Percentiles rank a stretch among this genome's conserved stretches.
These are phyloP conservation scores for Atethmia centrago DNA, from an alignment of 2,888 invertebrate species.

Conservation along the genomic window DNA sequence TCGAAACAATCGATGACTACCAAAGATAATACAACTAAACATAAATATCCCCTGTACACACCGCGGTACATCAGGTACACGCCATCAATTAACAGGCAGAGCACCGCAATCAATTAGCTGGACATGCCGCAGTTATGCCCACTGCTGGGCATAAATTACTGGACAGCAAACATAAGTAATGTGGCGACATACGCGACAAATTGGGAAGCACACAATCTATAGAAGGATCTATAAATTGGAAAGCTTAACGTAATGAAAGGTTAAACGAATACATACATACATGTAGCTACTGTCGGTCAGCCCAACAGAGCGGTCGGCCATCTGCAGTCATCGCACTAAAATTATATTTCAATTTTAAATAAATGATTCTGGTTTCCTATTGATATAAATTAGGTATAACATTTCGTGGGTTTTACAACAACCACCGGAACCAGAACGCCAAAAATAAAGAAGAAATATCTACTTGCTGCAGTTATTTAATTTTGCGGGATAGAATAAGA, in stretches of 20 bases:
- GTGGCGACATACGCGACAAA: slow-evolving; percentile 48
- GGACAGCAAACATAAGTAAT: slow-evolving; percentile 37
- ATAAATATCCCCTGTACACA: slow-evolving; percentile 42
- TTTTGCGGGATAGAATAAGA: no score
- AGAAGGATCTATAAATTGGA: slow-evolving; percentile 30
- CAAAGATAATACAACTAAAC: slow-evolving; percentile 37
- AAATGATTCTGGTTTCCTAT: no score
- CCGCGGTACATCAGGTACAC: slow-evolving; percentile 2
- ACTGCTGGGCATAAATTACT: slow-evolving; percentile 55
- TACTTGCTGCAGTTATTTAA: no score
- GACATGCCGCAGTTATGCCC: slow-evolving; percentile 45
- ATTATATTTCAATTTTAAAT: no score
- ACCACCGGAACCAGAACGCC: no score
- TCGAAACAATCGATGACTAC: slow-evolving; percentile 47
- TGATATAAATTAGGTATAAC: no score
- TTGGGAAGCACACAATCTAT: slow-evolving; percentile 41
- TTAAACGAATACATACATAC: neutral
- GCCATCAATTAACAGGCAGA: slow-evolving; percentile 40
- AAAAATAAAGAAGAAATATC: no score
- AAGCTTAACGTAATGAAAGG: slow-evolving; percentile 3
- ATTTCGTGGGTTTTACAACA: no score
- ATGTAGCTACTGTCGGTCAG: neutral
- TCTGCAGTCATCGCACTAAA: no score
- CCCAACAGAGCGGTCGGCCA: no score
- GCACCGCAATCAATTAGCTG: slow-evolving; percentile 41